These are phyloP conservation scores for Dicyrtoma fusca DNA, from an alignment of 2,888 invertebrate genomes.

Conservation along the genomic window DNA sequence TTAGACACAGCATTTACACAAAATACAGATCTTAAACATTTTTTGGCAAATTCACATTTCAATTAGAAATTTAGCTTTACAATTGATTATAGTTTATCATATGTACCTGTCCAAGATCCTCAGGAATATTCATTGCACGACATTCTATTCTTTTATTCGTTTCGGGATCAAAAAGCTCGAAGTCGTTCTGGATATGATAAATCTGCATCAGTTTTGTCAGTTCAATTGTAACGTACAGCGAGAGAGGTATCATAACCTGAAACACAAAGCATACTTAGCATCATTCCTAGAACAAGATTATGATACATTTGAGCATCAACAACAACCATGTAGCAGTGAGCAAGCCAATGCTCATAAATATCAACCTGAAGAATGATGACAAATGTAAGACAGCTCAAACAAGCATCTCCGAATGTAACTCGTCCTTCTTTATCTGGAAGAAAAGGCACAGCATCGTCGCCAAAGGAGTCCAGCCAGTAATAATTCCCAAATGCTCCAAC, in stretches of 20 bases:
- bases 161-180: constrained; percentile 80
- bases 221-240: constrained; percentile 95
- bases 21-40: no score
- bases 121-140: constrained; percentile 93
- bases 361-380: constrained; percentile 91
- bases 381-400: constrained; percentile 92
- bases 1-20: no score
- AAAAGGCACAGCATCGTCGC: constrained; percentile 65
- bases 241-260: constrained; percentile 93
- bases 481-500: constrained; percentile 90
- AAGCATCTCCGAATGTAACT: constrained; percentile 71
- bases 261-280: not conserved
- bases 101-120: constrained; percentile 88
- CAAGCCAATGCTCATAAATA: constrained; percentile 59
- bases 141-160: constrained; percentile 85
- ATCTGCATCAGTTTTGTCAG: constrained; percentile 94
- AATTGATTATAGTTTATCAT: constrained; percentile 11
- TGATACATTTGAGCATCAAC: not conserved
- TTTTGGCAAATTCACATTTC: no score
- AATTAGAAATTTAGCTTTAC: not conserved
- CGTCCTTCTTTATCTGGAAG: constrained; percentile 61
- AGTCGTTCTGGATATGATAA: constrained; percentile 90
- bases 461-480: constrained; percentile 75
- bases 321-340: not conserved
- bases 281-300: not conserved